phyloP scores from a whole-genome alignment of 1,140 invertebrate species.

The Magallana angulata region DNA sequence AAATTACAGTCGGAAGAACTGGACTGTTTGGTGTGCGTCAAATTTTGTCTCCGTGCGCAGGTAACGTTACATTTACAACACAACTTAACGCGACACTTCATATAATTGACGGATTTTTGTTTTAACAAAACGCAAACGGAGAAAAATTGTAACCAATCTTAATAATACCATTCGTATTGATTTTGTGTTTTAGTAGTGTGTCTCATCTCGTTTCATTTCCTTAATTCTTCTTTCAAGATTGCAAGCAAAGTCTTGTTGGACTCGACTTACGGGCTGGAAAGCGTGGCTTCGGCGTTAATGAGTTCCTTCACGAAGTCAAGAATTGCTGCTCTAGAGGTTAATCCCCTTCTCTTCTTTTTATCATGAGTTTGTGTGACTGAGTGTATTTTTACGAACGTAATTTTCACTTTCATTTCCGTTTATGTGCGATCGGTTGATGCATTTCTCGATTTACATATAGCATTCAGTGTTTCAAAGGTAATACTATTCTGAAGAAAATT shows the following conservation, averaged over 20 bases:
- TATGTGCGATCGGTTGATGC: neutral
- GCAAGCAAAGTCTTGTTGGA: constrained; percentile 82
- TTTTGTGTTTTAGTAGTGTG: neutral
- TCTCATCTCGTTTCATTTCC: neutral
- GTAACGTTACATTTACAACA: neutral
- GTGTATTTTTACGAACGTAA: neutral
- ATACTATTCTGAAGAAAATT: too few species aligned
- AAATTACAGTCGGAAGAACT: constrained; percentile 89
- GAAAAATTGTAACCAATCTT: too few species aligned
- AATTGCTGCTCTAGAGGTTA: constrained; percentile 90
- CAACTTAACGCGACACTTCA: neutral
- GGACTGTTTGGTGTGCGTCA: constrained; percentile 91
- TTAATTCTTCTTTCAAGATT: constrained; percentile 68
- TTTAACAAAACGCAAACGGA: too few species aligned
- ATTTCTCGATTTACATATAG: neutral
- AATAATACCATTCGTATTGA: neutral
- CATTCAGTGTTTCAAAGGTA: neutral
- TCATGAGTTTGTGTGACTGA: neutral
- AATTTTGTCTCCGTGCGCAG: constrained; percentile 77
- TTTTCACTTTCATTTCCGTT: neutral
- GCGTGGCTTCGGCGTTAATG: constrained; percentile 91
- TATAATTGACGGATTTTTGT: too few species aligned
- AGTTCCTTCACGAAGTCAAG: constrained; percentile 91
- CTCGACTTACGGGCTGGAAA: constrained; percentile 90
- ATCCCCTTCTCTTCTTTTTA: neutral